These are phyloP conservation scores for Spinibarbus caldwelli DNA, from an alignment of 2,797 vertebrate genomes.

Conservation along the genomic window DNA sequence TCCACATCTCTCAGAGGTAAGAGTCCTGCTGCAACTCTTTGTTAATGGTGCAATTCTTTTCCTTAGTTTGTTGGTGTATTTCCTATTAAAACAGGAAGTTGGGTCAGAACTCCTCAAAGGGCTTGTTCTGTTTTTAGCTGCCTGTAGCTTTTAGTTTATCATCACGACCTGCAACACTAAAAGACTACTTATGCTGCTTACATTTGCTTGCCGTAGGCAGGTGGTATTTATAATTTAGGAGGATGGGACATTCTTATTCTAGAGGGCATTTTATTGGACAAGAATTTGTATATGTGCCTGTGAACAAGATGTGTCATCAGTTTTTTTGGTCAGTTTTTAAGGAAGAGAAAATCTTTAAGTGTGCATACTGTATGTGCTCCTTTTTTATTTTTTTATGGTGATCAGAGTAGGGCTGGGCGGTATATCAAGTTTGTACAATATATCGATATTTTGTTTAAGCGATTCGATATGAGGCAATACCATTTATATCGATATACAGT, in stretches of 20 bases:
- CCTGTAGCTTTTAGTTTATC: background rate
- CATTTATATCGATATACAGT: too few relatives aligned
- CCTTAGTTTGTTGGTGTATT: background rate
- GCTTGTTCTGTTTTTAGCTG: constrained; percentile 15
- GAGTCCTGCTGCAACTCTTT: constrained; percentile 41
- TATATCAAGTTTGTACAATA: too few relatives aligned
- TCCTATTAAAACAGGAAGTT: background rate
- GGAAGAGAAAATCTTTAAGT: too few relatives aligned
- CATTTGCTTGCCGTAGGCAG: background rate
- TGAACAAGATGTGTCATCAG: background rate
- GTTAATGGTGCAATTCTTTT: background rate
- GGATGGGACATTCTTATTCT: constrained; percentile 5
- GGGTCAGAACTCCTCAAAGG: background rate
- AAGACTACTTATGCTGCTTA: background rate
- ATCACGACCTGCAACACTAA: background rate
- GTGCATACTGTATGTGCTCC: background rate
- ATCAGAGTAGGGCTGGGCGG: too few relatives aligned
- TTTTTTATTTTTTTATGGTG: background rate
- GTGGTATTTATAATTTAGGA: constrained; percentile 21
- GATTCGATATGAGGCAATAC: too few relatives aligned
- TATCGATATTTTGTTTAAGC: too few relatives aligned
- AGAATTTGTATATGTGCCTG: background rate
- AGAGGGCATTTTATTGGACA: background rate
- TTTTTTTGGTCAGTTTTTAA: background rate
- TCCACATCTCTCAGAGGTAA: constrained; percentile 94